Base-by-base conservation (phyloP, 2,888 invertebrate genomes). In the Andrena camellia region DNA sequence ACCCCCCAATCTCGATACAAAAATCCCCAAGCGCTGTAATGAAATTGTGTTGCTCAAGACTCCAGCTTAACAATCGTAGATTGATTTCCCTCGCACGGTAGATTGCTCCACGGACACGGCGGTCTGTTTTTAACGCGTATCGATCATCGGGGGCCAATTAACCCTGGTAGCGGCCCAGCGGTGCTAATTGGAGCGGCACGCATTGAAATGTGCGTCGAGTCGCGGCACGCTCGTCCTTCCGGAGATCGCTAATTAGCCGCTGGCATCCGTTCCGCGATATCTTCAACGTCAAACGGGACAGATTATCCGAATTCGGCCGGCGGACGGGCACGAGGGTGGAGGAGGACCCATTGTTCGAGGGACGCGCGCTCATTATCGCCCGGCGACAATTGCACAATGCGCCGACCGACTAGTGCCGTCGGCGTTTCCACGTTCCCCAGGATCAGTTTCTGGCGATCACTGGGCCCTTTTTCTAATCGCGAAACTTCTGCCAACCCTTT, bases 111-210 rank as follows among this genome's bases (percentile, higher is more conserved):
- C 20, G 29, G 4, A 23, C 50, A 7, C n/a, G n/a, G 52, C 7
- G n/a, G 52, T 10, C 10, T 29, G 57, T 72, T 81, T 72, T 81
- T 78, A 54, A 72, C 23, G 20, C 29, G 67, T 57, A 78, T 72
- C 81, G 81, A 78, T 81, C 79, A 81, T 72, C 67, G 33, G 67
- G 5, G 72, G 67, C 71, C 79, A 81, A 81, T 78, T 78, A 81
- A 81, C 62, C 63, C 69, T 42, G 2, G 54, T 50, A 68, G 26
- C 67, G 71, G 57, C 57, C 62, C 78, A 33, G 8, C 79, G 10
- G 3, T 13, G 57, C 63, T 81, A 81, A 81, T 81, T 81, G 79
- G 72, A 67, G 62, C 81, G 57, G n/a, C 29, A 67, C 79, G 67
- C 71, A 77, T 76, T 77, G 78, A 71, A 80, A 78, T 26, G 70